Conservation (phyloP, 2,888 invertebrate genomes). For the Melieria picta region DNA sequence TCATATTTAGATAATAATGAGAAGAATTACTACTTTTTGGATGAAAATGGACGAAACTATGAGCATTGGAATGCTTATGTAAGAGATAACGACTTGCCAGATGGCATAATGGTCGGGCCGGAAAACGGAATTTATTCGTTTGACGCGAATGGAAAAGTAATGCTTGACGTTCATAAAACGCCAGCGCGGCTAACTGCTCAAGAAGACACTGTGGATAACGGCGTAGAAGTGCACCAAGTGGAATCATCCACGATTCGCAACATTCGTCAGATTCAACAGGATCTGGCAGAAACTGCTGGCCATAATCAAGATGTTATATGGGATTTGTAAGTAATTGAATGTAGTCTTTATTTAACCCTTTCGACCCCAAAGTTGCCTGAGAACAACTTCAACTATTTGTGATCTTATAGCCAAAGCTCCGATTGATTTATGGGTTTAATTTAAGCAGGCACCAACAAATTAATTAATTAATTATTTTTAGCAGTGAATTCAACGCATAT, state of each 20-base stretch:
- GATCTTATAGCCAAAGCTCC: too few relatives aligned
- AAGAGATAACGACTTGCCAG: conserved; percentile 62
- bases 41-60: conserved; percentile 65
- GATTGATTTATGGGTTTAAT: too few relatives aligned
- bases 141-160: conserved; percentile 12
- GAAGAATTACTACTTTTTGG: conserved; percentile 57
- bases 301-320: conserved; percentile 51
- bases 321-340: conserved; percentile 50
- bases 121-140: conserved; percentile 60
- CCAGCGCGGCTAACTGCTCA: background rate
- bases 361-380: too few relatives aligned
- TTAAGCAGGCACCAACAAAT: too few relatives aligned
- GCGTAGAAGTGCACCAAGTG: too few relatives aligned
- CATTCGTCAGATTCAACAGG: conserved; percentile 49
- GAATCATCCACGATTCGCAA: too few relatives aligned
- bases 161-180: conserved; percentile 3
- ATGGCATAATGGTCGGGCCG: conserved; percentile 66
- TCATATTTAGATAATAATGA: conserved; percentile 13
- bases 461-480: too few relatives aligned
- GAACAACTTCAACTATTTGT: too few relatives aligned
- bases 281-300: conserved; percentile 53
- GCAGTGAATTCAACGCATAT: too few relatives aligned
- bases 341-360: too few relatives aligned
- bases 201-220: too few relatives aligned
- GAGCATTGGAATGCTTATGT: conserved; percentile 65